phyloP scores from a whole-genome alignment of 2,888 invertebrate species.

The Lasioglossum oenotherae region DNA sequence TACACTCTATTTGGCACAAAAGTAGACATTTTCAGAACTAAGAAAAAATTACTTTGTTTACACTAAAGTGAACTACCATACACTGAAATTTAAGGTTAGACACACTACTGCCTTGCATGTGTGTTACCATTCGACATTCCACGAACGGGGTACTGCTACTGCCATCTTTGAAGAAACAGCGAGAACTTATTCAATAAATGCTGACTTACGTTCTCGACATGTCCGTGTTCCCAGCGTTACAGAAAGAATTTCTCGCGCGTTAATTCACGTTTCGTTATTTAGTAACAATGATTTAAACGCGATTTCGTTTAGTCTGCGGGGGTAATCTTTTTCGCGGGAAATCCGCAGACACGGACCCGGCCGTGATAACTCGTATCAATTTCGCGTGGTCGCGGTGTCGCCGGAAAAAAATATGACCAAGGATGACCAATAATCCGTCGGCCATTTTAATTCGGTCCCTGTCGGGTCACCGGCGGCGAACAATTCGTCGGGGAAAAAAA shows the following conservation, averaged over 20 bases:
- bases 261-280: background rate
- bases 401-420: background rate
- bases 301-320: background rate
- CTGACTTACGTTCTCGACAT: background rate
- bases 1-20: too few relatives aligned
- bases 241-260: background rate
- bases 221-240: background rate
- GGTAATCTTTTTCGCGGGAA: background rate
- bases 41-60: too few relatives aligned
- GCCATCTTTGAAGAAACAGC: too few relatives aligned
- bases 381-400: background rate
- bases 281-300: background rate
- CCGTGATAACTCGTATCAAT: background rate
- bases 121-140: too few relatives aligned
- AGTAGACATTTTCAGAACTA: too few relatives aligned
- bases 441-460: constrained; percentile 13
- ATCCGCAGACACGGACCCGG: background rate
- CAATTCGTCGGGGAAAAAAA: background rate
- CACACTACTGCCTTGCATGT: too few relatives aligned
- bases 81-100: too few relatives aligned
- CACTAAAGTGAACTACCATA: too few relatives aligned
- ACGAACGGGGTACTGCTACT: too few relatives aligned
- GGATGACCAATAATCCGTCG: background rate
- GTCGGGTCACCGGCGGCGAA: background rate
- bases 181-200: too few relatives aligned